Percentiles rank a stretch among this genome's conserved stretches.
Evolutionary conservation across 1,140 invertebrate species (phyloP).

Genomic region (Hormaphis cornu): DNA sequence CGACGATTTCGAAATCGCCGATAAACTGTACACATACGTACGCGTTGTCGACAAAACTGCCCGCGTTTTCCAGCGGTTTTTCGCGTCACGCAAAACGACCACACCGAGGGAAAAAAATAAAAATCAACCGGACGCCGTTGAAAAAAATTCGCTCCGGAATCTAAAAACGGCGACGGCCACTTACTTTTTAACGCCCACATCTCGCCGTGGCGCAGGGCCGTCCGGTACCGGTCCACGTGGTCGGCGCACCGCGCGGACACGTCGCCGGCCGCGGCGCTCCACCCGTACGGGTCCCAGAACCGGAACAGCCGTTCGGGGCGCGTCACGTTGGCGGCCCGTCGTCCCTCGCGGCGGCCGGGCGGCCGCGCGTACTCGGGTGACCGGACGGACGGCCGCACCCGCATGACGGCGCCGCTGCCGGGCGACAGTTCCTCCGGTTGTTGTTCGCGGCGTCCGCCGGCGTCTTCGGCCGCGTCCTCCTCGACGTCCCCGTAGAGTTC

Average conservation of each 20-base stretch:
- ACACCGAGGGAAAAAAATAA: too few species aligned
- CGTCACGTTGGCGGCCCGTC: background rate
- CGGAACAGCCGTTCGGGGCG: conserved; percentile 9
- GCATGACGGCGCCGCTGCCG: background rate
- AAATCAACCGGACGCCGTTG: too few species aligned
- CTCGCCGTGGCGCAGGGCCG: conserved; percentile 50
- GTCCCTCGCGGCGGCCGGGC: background rate
- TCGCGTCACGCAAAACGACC: too few species aligned
- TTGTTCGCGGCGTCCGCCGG: background rate
- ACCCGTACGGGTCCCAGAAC: conserved; percentile 22
- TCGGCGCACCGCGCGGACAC: conserved; percentile 46
- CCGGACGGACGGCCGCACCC: background rate
- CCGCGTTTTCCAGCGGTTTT: too few species aligned
- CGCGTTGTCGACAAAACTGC: too few species aligned
- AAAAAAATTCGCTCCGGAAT: too few species aligned
- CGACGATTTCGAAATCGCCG: too few species aligned
- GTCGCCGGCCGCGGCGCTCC: background rate
- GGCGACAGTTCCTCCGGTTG: background rate
- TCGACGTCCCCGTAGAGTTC: background rate
- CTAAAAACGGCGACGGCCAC: background rate
- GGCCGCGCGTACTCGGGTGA: conserved; percentile 12
- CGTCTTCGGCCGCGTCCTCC: background rate
- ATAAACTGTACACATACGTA: too few species aligned
- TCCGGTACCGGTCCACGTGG: conserved; percentile 54
- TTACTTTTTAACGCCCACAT: conserved; percentile 50